phyloP scores from a whole-genome alignment of 2,797 vertebrate genomes.

The Hoplostethus atlanticus region DNA sequence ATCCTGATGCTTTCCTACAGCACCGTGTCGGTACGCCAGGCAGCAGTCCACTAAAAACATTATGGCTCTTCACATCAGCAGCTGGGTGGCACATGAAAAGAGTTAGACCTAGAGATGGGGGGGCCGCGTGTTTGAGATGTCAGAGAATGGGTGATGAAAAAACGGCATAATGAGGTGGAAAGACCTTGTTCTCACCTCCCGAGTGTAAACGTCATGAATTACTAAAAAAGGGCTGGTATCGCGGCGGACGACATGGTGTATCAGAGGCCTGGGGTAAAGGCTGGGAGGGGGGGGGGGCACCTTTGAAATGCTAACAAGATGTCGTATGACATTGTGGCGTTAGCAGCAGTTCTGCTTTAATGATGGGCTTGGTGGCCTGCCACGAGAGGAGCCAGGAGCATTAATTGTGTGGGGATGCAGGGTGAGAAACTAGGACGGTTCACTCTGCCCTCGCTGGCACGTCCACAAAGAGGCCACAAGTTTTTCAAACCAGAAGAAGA shows the following conservation, averaged over 20 bases:
- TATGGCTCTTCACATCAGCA: conserved; percentile 40
- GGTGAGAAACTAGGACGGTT: conserved; percentile 78
- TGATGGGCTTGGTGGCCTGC: conserved; percentile 85
- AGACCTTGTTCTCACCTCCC: conserved; percentile 86
- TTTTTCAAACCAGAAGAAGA: conserved; percentile 60
- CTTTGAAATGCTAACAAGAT: conserved; percentile 87
- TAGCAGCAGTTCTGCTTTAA: conserved; percentile 74
- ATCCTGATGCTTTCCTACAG: conserved; percentile 23
- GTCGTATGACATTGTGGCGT: conserved; percentile 71
- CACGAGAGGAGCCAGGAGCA: conserved; percentile 74
- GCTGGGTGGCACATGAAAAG: conserved; percentile 71
- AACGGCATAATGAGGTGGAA: conserved; percentile 87
- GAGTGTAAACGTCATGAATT: conserved; percentile 86
- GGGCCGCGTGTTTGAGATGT: conserved; percentile 81
- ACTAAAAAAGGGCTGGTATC: conserved; percentile 78
- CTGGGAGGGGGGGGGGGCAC: conserved; percentile 62
- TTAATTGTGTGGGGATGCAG: conserved; percentile 84
- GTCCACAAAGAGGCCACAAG: conserved; percentile 68
- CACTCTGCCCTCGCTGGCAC: conserved; percentile 61
- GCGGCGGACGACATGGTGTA: conserved; percentile 74
- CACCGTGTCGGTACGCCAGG: conserved; percentile 5
- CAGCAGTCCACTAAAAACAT: conserved; percentile 26
- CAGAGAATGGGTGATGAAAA: conserved; percentile 87
- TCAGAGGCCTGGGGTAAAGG: conserved; percentile 72
- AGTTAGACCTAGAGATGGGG: conserved; percentile 49